Percentiles rank a stretch among this genome's conserved stretches.
These are phyloP conservation scores for Mesocricetus auratus DNA, from an alignment of 2,113 vertebrate species.

Conservation along the genomic window DNA sequence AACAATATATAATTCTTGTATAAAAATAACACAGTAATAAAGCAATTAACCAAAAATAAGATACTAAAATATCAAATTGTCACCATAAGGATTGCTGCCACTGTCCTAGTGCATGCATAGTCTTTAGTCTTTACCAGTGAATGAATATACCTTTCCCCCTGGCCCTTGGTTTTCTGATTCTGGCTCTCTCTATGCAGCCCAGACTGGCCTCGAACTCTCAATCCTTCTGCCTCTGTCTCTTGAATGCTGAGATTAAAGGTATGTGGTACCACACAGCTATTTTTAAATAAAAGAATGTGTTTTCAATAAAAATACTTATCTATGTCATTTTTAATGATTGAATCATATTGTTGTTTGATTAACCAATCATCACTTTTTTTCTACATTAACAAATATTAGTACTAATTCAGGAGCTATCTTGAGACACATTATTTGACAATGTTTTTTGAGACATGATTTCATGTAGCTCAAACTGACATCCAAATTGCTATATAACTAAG, in stretches of 20 bases:
- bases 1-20: conserved; percentile 2
- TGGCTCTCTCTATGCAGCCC: background rate
- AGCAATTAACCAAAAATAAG: background rate
- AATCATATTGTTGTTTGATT: background rate
- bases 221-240: background rate
- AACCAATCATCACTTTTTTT: background rate
- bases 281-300: background rate
- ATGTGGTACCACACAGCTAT: background rate
- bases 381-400: background rate
- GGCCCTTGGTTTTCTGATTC: background rate
- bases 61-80: background rate
- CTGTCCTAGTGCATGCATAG: background rate
- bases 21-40: background rate
- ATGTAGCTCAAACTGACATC: background rate
- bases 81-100: background rate
- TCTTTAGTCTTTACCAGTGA: conserved; percentile 5
- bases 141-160: background rate
- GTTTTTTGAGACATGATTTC: background rate
- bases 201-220: background rate
- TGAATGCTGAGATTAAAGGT: background rate
- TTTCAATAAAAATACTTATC: background rate
- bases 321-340: background rate
- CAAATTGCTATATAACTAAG: background rate
- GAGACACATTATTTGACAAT: background rate
- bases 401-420: background rate